Base-by-base conservation (phyloP, 2,113 vertebrate genomes). In the Chrysemys picta region DNA sequence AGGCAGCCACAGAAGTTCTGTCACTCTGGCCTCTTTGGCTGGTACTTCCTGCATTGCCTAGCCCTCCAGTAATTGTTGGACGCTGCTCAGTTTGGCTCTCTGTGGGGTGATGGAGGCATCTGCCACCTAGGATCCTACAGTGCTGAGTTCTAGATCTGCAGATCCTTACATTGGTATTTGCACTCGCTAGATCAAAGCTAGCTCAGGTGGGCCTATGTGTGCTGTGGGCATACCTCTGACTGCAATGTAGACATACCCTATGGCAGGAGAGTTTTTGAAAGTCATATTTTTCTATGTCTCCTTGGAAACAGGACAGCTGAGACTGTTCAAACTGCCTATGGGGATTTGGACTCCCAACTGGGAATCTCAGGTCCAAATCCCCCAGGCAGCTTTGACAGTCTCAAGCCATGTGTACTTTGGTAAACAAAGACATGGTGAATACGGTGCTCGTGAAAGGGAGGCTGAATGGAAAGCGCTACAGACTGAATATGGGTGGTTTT, bases 261-360 rank as follows among this genome's bases (percentile, higher is more conserved):
- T 75, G 83, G 93, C 69, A 89, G 88, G 75, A 90, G 5, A 62
- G 53, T 93, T 93, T 52, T 72, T 47, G 38, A 93, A 69, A 35
- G 84, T 42, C 42, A 16, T 54, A 79, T 35, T 82, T 89, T 50
- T 1, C 7, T 10, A 9, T 89, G 72, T 85, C 5, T 31, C 76
- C 14, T 1, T 59, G 72, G 88, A 93, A 90, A 69, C 90, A 90
- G 80, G 2, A 4, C 13, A 45, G 86, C 87, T 90, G 92, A n/a
- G 11, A 1, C 57, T 91, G 56, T 86, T 16, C 2, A 80, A 29
- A 57, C 84, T 11, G 42, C 72, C 72, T 45, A 17, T 8, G 8
- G 38, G 52, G 10, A 22, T 52, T 29, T 79, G 80, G 50, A 42
- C 78, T 84, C 75, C 80, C 3, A 1, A 16, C 11, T 85, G 90